Evolutionary conservation across 1,140 invertebrate genomes (phyloP).

Genomic region (Saccostrea glomerata): DNA sequence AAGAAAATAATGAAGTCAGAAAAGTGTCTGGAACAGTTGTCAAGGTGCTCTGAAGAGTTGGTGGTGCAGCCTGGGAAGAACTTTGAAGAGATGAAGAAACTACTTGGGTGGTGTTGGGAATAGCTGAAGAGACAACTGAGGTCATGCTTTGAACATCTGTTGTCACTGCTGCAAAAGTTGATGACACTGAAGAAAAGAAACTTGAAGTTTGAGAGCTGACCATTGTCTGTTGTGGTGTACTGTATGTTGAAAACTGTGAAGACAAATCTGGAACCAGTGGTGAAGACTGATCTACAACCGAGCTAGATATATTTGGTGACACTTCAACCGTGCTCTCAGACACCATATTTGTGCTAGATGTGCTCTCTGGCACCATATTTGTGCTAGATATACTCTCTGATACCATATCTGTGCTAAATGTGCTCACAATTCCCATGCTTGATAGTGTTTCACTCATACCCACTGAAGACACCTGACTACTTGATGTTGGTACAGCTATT

Average conservation of each 20-base stretch:
- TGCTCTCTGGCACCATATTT: background rate
- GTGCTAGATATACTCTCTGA: background rate
- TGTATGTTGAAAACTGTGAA: background rate
- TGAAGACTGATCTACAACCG: background rate
- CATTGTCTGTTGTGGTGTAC: background rate
- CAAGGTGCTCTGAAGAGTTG: background rate
- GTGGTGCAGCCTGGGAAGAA: background rate
- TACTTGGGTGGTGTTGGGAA: background rate
- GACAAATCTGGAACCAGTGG: background rate
- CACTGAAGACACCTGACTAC: background rate
- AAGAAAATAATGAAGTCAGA: background rate
- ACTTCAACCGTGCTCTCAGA: background rate
- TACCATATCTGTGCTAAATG: background rate
- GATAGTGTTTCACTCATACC: background rate
- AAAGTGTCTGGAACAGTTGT: background rate
- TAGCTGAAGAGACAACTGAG: background rate
- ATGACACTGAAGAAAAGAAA: background rate
- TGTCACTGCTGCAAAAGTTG: background rate
- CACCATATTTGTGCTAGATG: background rate
- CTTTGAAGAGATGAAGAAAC: background rate
- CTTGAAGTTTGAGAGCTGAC: constrained; percentile 14
- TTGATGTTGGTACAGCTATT: background rate
- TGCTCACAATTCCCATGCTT: background rate
- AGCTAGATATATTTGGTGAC: background rate
- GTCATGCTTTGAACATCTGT: background rate